Base-by-base conservation (phyloP, 1,140 invertebrate genomes). In the Pseudomyrmex gracilis region DNA sequence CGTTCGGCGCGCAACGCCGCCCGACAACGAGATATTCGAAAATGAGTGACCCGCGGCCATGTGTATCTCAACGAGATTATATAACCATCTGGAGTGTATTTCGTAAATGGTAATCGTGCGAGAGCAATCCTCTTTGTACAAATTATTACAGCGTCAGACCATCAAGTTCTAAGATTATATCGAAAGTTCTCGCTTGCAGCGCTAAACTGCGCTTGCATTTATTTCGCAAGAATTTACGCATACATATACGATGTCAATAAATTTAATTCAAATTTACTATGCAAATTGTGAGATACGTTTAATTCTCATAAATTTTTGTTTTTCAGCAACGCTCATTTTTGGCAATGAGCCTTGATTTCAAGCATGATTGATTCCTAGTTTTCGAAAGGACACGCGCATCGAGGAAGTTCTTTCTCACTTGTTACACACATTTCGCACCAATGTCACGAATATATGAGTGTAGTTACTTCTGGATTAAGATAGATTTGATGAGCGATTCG, bases 391-490 rank as follows among this genome's bases (percentile, higher is more conserved):
- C 10, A 70, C 2, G 8, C 13, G 2, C 2, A 49, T 55, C 20
- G 4, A 63, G 45, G 15, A 82, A 74, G 47, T 76, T 68, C 47
- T 87, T 70, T 84, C 70, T 84, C 70, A 17, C 55, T 67, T 45
- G 22, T 66, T 34, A n/a, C 51, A 12, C 51, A 12, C 17, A 17
- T 15, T 49, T 53, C 1, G 12, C 12, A n/a, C 10, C 51, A 87
- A 73, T 78, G 73, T 55, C 73, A 78, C 15, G 9, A 17, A 20
- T 20, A 70, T 47, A 51, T 55, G 3, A 12, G 2, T 7, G 8
- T 10, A 0, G 47, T 10, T 2, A 53, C 1, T 68, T 83, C 20
- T 76, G 22, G 15, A 45, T 73, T 68, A 84, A 76, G 15, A 7
- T 22, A n/a, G 1, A 7, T 24, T 78, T 78, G 45, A 20, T 51